Evolutionary conservation across 1,140 invertebrate species (phyloP).

Genomic region (Leptopilina clavipes): DNA sequence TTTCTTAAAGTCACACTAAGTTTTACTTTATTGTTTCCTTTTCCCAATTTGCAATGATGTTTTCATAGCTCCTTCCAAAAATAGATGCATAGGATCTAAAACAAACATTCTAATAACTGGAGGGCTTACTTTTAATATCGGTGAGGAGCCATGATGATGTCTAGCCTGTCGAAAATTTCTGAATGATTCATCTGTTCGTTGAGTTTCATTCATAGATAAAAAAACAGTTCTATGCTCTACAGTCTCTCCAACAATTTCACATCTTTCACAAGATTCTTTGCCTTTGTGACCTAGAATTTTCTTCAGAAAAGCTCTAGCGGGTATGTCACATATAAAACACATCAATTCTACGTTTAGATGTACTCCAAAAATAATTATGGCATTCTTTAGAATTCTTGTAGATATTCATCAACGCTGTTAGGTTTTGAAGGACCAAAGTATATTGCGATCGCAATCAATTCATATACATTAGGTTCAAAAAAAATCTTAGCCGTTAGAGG

Average conservation of each 20-base stretch:
- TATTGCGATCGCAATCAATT: conserved; percentile 34
- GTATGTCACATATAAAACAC: conserved; percentile 37
- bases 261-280: conserved; percentile 38
- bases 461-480: conserved; percentile 29
- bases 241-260: conserved; percentile 24
- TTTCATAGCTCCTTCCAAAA: neutral
- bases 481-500: conserved; percentile 33
- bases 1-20: neutral
- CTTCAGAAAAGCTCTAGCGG: conserved; percentile 40
- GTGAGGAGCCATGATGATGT: conserved; percentile 28
- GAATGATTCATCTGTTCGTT: conserved; percentile 34
- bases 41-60: conserved; percentile 32
- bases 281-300: conserved; percentile 40
- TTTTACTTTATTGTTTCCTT: conserved; percentile 7
- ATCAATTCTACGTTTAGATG: neutral
- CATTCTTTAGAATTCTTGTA: neutral
- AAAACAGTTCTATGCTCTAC: neutral
- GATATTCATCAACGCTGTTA: neutral
- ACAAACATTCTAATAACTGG: conserved; percentile 24
- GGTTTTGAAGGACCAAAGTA: neutral
- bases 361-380: neutral
- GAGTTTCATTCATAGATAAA: neutral
- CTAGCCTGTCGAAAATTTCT: neutral
- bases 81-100: conserved; percentile 39
- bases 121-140: conserved; percentile 30